Evolutionary conservation across 2,888 invertebrate species (phyloP).

Genomic region (Asteroscopus sphinx): DNA sequence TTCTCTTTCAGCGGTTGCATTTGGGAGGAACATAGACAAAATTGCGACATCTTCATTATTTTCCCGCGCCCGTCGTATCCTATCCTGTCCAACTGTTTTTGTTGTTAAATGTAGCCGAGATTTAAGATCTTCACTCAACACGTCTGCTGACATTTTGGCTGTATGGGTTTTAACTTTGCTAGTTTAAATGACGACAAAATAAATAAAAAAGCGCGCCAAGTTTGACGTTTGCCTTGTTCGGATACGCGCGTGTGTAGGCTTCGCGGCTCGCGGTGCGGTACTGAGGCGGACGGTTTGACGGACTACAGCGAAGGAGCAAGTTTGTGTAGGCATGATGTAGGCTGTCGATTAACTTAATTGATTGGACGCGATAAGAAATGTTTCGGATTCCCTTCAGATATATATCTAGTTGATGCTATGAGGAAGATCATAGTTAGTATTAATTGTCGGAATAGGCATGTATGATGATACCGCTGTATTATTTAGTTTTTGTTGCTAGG

Average conservation of each 20-base stretch:
- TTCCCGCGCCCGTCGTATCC: slow-evolving; percentile 94
- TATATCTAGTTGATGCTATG: slow-evolving; percentile 32
- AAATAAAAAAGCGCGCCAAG: slow-evolving; percentile 65
- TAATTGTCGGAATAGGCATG: slow-evolving; percentile 34
- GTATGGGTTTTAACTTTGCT: slow-evolving; percentile 40
- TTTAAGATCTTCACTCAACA: slow-evolving; percentile 94
- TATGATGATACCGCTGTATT: slow-evolving; percentile 24
- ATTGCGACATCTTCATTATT: slow-evolving; percentile 97
- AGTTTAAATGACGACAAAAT: slow-evolving; percentile 16
- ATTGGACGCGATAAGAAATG: slow-evolving; percentile 75
- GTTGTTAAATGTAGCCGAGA: slow-evolving; percentile 92
- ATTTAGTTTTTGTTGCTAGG: slow-evolving; percentile 22
- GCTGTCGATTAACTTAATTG: slow-evolving; percentile 82
- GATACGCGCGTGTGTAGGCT: slow-evolving; percentile 74
- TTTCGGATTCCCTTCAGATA: slow-evolving; percentile 55
- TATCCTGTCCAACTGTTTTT: slow-evolving; percentile 95
- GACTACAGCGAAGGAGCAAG: slow-evolving; percentile 60
- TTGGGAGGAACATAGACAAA: slow-evolving; percentile 95
- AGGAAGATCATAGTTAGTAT: slow-evolving; percentile 43
- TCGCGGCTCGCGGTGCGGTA: slow-evolving; percentile 82
- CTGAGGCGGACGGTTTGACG: slow-evolving; percentile 66
- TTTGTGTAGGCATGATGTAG: slow-evolving; percentile 68
- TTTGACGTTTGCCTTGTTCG: slow-evolving; percentile 60
- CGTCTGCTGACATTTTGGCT: slow-evolving; percentile 92
- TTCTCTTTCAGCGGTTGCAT: slow-evolving; percentile 90